Evolutionary conservation across 2,797 vertebrate genomes (phyloP).

Genomic region (Tadarida brasiliensis): DNA sequence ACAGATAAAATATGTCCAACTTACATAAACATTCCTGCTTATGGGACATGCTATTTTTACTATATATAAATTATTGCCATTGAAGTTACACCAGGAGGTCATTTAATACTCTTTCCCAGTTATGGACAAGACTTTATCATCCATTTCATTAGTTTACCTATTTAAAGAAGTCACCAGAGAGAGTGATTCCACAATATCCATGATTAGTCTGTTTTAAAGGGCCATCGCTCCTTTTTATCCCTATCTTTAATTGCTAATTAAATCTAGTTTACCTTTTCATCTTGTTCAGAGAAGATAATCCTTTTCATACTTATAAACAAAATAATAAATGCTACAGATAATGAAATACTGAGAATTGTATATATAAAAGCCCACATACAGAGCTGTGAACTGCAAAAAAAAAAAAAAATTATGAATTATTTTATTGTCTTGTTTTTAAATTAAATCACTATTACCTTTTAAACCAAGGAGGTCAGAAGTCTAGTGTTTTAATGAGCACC

Average conservation of each 20-base stretch:
- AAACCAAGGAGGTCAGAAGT: background rate
- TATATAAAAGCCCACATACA: background rate
- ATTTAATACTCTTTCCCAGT: background rate
- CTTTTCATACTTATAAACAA: slow-evolving; percentile 18
- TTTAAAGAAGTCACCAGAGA: slow-evolving; percentile 7
- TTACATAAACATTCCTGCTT: background rate
- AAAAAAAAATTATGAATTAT: background rate
- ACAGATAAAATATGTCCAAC: background rate
- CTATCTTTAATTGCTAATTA: slow-evolving; percentile 35
- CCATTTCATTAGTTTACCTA: slow-evolving; percentile 3
- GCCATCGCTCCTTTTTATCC: background rate
- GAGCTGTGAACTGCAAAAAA: background rate
- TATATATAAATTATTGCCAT: slow-evolving; percentile 1
- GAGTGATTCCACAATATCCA: background rate
- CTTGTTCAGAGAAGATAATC: slow-evolving; percentile 27
- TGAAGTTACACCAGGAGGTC: background rate
- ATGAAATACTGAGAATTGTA: background rate
- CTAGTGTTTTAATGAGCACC: background rate
- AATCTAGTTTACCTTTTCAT: slow-evolving; percentile 8
- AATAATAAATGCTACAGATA: slow-evolving; percentile 31
- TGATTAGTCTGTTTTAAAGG: background rate
- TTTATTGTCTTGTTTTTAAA: slow-evolving; percentile 34
- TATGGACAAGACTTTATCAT: slow-evolving; percentile 6
- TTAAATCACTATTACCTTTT: background rate
- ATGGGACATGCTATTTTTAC: background rate